Conservation (phyloP, 2,113 vertebrate genomes). For the Tauraco erythrolophus region DNA sequence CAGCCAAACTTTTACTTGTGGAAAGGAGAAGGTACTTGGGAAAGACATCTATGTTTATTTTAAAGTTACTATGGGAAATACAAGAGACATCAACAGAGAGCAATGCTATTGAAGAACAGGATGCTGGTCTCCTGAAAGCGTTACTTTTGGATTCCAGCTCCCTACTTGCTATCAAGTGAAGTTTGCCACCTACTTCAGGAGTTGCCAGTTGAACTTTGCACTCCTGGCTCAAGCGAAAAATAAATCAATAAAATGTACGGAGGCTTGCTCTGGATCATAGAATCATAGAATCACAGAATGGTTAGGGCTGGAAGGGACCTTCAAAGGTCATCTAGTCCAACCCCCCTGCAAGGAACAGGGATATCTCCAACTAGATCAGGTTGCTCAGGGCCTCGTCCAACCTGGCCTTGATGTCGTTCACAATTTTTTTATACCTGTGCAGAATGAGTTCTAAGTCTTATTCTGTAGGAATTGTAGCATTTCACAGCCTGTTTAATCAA, state of each 20-base stretch:
- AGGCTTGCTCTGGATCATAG: not conserved
- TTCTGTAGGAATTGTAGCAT: not conserved
- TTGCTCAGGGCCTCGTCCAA: too few species aligned
- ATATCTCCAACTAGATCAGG: too few species aligned
- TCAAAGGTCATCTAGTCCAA: too few species aligned
- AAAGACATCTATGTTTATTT: not conserved
- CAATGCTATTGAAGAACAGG: not conserved
- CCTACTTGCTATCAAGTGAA: not conserved
- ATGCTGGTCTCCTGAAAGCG: not conserved
- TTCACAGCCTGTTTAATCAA: not conserved
- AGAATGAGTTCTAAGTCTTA: not conserved
- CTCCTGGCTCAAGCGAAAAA: not conserved
- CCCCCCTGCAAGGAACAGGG: too few species aligned
- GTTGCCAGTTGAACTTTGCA: not conserved
- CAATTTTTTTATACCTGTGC: accelerated
- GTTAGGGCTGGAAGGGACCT: too few species aligned
- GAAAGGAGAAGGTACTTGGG: not conserved
- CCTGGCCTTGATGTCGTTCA: too few species aligned
- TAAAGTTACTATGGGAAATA: not conserved
- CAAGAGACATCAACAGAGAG: not conserved
- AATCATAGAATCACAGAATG: too few species aligned
- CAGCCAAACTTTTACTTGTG: not conserved
- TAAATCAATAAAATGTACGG: not conserved
- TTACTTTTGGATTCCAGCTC: not conserved
- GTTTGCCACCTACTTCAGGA: not conserved